Percentiles rank a stretch among this genome's conserved stretches.
Conservation (phyloP, 2,113 vertebrate species). For the Peromyscus maniculatus region DNA sequence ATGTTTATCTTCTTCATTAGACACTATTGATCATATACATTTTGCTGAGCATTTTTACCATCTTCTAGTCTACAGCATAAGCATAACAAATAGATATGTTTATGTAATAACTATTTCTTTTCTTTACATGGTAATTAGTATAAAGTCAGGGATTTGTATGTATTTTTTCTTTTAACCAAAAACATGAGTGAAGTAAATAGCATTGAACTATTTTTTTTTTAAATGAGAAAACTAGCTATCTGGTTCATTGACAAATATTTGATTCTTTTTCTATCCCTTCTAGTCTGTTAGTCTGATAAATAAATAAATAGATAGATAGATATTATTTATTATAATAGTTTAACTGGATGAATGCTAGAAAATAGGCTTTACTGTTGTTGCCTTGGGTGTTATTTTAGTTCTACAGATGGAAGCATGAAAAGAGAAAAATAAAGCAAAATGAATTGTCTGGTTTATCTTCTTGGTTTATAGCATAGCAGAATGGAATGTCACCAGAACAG, state of each 20-base stretch:
- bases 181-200: neutral
- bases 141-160: neutral
- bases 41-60: neutral
- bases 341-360: slow-evolving; percentile 34
- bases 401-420: neutral
- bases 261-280: neutral
- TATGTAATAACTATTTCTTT: neutral
- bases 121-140: neutral
- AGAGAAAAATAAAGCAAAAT: slow-evolving; percentile 58
- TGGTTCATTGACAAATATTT: neutral
- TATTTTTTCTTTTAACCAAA: slow-evolving; percentile 5
- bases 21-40: neutral
- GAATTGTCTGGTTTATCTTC: slow-evolving; percentile 35
- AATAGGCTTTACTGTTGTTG: slow-evolving; percentile 8
- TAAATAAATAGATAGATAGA: neutral
- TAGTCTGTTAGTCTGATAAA: neutral
- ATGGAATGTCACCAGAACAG: slow-evolving; percentile 35
- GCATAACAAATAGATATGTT: neutral
- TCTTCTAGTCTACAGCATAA: neutral
- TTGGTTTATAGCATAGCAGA: slow-evolving; percentile 35
- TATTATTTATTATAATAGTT: slow-evolving; percentile 11
- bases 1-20: slow-evolving; percentile 4
- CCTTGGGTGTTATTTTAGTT: neutral
- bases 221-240: neutral
- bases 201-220: neutral